Base-by-base conservation (phyloP, 2,888 invertebrate species). In the Drosophila neonasuta region DNA sequence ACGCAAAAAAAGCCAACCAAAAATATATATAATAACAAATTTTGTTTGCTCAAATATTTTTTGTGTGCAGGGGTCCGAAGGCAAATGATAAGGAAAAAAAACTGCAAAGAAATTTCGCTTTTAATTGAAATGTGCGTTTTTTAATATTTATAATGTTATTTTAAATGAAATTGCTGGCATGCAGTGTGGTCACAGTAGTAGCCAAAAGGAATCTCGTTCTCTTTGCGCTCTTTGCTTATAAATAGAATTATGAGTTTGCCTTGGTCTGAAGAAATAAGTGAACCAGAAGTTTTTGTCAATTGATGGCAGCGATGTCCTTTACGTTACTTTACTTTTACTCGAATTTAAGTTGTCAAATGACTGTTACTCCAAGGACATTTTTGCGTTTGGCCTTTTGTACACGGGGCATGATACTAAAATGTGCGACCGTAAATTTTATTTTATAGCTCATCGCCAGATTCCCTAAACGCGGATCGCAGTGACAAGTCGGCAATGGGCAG, bases 401-500 rank as follows among this genome's bases (percentile, higher is more conserved):
- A 24, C 49, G 45, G 7, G 20, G 41, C 42, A 46, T 30, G 56
- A 63, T 55, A 85, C 74, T 85, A 73, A 79, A 79, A 80, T 74
- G 45, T 48, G 13, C 51, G 65, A 58, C 48, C 67, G 58, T 84
- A 75, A 72, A 81, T 79, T 79, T 71, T 71, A 52, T 82, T 81
- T 91, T 92, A 58, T 91, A 97, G 97, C 89, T 97, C 97, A 32
- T 97, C 97, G 20, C 97, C 97, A 61, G 97, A 97, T 91, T 97
- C 96, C 90, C 92, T 96, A 85, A 96, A 95, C 89, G 94, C 94
- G 34, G 97, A 97, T 92, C 94, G 96, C 77, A 94, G 93, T 86
- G 96, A 96, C 77, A 95, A 94, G 83, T 96, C 96, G 87, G 92
- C 92, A 8, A 88, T 91, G 76, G 92, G 93, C 41, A 94, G 93